Percentiles rank a stretch among this genome's conserved stretches.
Evolutionary conservation across 2,113 vertebrate species (phyloP).

Genomic region (Beaufortia kweichowensis): DNA sequence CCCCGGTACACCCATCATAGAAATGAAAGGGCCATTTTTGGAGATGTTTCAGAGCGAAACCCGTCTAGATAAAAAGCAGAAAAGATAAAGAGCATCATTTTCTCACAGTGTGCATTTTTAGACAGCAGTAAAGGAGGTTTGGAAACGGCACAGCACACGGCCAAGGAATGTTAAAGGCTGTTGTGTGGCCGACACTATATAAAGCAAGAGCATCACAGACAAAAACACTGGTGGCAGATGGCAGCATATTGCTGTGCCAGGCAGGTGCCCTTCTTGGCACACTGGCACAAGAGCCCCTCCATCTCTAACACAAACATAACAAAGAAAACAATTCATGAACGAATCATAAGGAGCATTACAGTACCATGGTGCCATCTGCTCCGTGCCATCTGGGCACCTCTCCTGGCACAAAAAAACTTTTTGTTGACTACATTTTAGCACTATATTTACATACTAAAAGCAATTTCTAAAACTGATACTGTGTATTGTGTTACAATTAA

Average conservation of each 20-base stretch:
- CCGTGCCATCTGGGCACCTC: slow-evolving; percentile 37
- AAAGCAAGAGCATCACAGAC: slow-evolving; percentile 23
- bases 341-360: slow-evolving; percentile 15
- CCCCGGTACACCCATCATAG: neutral
- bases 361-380: slow-evolving; percentile 47
- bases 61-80: neutral
- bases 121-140: slow-evolving; percentile 20
- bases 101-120: slow-evolving; percentile 6
- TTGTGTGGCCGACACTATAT: slow-evolving; percentile 2
- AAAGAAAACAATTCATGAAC: slow-evolving; percentile 27
- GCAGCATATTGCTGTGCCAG: slow-evolving; percentile 32
- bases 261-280: slow-evolving; percentile 26
- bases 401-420: slow-evolving; percentile 16
- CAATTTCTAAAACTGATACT: neutral
- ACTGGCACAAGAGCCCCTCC: slow-evolving; percentile 18
- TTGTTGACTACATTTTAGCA: neutral
- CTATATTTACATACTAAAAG: neutral
- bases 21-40: neutral
- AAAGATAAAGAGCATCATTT: neutral
- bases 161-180: slow-evolving; percentile 34
- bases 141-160: neutral
- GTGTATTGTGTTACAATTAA: neutral
- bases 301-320: slow-evolving; percentile 39
- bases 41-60: neutral
- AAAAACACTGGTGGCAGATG: slow-evolving; percentile 53